Evolutionary conservation across 2,113 vertebrate species (phyloP).

Genomic region (Galeopterus variegatus): DNA sequence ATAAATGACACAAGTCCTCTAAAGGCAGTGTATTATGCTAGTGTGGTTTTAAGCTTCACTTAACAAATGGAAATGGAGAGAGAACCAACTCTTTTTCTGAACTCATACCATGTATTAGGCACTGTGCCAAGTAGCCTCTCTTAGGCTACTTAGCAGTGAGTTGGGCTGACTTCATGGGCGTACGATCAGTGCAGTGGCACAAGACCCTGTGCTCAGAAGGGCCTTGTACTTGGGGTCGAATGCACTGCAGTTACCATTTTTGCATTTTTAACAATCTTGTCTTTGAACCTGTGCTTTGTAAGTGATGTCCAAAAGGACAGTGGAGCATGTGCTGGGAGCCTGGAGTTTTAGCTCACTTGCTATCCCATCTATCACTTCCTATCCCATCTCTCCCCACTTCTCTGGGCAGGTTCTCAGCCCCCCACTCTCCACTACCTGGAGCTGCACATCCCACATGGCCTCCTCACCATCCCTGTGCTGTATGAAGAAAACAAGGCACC

Average conservation of each 20-base stretch:
- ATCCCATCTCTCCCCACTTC: neutral
- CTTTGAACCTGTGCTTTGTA: neutral
- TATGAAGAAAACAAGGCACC: neutral
- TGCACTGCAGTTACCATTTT: neutral
- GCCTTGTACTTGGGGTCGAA: neutral
- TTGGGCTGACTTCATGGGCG: neutral
- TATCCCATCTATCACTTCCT: neutral
- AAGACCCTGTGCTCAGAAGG: neutral
- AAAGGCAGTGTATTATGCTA: neutral
- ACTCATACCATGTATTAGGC: neutral
- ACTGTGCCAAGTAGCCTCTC: neutral
- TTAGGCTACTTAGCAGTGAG: neutral
- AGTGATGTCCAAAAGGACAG: neutral
- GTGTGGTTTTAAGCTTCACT: neutral
- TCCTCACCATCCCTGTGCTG: neutral
- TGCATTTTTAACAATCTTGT: neutral
- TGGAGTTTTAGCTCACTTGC: neutral
- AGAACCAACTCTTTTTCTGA: neutral
- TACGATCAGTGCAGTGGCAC: neutral
- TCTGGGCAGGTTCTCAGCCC: neutral
- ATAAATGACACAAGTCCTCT: neutral
- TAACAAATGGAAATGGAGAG: neutral
- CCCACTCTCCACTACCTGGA: neutral
- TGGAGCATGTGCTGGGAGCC: neutral
- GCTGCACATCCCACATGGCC: neutral